phyloP scores from a whole-genome alignment of 2,888 invertebrate species.

The Dryococelus australis region DNA sequence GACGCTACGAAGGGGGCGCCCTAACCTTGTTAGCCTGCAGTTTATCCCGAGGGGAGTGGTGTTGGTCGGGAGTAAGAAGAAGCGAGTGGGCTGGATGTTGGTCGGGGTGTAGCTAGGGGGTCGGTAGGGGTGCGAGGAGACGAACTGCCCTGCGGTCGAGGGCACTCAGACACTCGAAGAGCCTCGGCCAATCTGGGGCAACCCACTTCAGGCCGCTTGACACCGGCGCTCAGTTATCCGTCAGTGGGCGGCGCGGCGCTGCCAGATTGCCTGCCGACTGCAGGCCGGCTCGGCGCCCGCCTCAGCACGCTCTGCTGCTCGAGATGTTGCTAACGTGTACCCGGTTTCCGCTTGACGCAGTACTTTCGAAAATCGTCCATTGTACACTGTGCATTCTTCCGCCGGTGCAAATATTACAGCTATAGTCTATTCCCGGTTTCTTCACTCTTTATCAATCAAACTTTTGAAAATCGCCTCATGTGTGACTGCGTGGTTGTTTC shows the following conservation, averaged over 20 bases:
- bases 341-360: no score
- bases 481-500: no score
- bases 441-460: no score
- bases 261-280: not conserved
- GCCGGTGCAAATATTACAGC: no score
- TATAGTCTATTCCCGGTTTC: no score
- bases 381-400: no score
- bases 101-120: not conserved
- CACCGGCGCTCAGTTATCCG: not conserved
- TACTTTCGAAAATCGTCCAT: no score
- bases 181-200: slow-evolving; percentile 1
- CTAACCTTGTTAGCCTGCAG: not conserved
- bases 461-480: no score
- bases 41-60: not conserved
- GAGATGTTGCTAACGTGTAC: no score
- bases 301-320: no score
- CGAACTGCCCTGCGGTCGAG: slow-evolving; percentile 10
- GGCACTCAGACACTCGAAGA: not conserved
- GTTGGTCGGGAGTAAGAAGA: not conserved
- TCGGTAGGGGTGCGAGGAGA: not conserved
- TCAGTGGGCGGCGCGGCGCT: not conserved
- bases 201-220: not conserved
- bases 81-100: no score
- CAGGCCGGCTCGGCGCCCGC: no score
- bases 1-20: not conserved